phyloP scores from a whole-genome alignment of 2,797 vertebrate species.

The Peromyscus attwateri region DNA sequence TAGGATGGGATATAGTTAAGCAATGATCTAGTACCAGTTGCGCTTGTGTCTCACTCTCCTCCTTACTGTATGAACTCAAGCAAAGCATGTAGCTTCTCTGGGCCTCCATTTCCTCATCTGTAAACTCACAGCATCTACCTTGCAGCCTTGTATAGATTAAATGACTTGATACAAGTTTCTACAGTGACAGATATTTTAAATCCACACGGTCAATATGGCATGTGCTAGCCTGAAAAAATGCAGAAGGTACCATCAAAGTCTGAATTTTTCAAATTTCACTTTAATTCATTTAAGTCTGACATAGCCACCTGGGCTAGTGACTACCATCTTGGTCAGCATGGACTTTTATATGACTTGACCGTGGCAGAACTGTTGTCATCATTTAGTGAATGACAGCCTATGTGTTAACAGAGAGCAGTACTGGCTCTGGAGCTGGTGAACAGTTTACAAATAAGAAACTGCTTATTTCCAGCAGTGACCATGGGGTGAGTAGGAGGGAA shows the following conservation, averaged over 20 bases:
- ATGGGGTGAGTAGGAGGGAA: neutral
- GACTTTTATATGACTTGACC: neutral
- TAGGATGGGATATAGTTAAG: fast-evolving
- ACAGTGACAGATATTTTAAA: neutral
- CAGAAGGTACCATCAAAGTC: neutral
- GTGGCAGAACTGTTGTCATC: neutral
- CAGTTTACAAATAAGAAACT: neutral
- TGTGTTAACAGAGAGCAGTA: neutral
- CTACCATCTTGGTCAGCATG: neutral
- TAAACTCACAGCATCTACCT: neutral
- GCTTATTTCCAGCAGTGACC: neutral
- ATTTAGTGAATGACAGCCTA: neutral
- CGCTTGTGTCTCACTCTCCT: neutral
- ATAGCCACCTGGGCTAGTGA: neutral
- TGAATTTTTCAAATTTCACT: neutral
- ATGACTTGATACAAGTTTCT: neutral
- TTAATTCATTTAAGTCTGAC: neutral
- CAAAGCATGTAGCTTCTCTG: neutral
- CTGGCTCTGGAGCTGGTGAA: fast-evolving
- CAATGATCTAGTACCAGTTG: neutral
- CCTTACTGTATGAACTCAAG: neutral
- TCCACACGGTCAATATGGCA: fast-evolving
- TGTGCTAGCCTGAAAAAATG: neutral
- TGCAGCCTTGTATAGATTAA: neutral
- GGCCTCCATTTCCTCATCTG: neutral